phyloP scores from a whole-genome alignment of 2,888 invertebrate genomes.

The Rotaria magnacalcarata region DNA sequence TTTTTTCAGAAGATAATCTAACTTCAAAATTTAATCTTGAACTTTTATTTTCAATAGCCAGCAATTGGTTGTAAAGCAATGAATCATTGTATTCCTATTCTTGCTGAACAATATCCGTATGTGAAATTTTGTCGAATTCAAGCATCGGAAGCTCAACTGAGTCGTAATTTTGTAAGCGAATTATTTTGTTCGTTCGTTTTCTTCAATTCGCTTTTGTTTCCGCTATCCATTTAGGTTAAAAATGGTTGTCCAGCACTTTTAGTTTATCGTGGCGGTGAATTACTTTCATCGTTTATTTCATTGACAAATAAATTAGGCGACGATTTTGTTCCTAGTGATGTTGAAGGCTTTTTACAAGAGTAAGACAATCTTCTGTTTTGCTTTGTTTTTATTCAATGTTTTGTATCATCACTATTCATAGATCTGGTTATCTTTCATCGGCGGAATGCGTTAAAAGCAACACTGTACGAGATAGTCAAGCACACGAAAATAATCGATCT shows the following conservation, averaged over 20 bases:
- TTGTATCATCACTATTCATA: neutral
- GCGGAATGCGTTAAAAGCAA: neutral
- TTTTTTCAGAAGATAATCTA: too few species aligned
- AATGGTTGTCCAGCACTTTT: conserved; percentile 81
- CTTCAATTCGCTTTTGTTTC: neutral
- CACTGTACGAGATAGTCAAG: neutral
- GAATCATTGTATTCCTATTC: conserved; percentile 73
- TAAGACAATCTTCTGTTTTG: conserved; percentile 50
- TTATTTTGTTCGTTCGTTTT: conserved; percentile 31
- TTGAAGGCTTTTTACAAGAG: conserved; percentile 82
- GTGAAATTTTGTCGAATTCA: conserved; percentile 84
- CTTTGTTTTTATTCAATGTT: neutral
- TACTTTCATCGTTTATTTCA: conserved; percentile 85
- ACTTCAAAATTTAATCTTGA: too few species aligned
- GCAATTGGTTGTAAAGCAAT: conserved; percentile 64
- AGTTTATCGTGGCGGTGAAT: conserved; percentile 79
- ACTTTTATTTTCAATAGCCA: conserved; percentile 48
- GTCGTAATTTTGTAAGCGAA: conserved; percentile 69
- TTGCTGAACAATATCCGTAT: conserved; percentile 73
- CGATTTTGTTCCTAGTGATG: conserved; percentile 82
- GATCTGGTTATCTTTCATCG: neutral
- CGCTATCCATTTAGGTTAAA: conserved; percentile 48
- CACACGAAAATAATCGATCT: neutral
- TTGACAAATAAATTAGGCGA: conserved; percentile 79
- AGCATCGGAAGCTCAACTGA: conserved; percentile 76